Percentiles rank a stretch among this genome's conserved stretches.
These are phyloP conservation scores for Siniperca obscura DNA, from an alignment of 2,797 vertebrate species.

Conservation along the genomic window DNA sequence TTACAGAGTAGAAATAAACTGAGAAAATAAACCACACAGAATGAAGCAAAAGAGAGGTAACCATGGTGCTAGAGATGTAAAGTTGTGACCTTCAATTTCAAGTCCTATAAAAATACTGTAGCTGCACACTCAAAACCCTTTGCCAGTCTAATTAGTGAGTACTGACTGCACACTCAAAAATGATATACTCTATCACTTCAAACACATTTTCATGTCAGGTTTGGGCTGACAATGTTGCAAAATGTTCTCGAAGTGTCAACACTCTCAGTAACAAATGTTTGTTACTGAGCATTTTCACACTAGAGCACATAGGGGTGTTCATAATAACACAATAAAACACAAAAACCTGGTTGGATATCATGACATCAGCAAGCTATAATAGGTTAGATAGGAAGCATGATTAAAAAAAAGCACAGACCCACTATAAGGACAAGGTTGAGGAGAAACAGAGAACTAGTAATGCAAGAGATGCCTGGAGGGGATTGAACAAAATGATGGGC, in stretches of 20 bases:
- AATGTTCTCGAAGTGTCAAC: conserved; percentile 1
- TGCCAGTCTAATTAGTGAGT: conserved; percentile 6
- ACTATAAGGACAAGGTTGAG: not conserved
- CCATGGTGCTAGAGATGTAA: not conserved
- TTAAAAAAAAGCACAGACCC: too few species aligned
- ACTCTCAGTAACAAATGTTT: not conserved
- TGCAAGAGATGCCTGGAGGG: not conserved
- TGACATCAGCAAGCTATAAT: not conserved
- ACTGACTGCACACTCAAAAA: not conserved
- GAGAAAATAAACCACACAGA: not conserved
- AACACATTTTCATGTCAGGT: not conserved
- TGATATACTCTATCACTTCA: not conserved
- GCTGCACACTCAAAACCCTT: not conserved
- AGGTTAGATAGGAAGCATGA: too few species aligned
- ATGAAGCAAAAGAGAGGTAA: not conserved
- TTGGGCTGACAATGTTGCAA: not conserved
- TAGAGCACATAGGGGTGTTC: not conserved
- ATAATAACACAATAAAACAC: not conserved
- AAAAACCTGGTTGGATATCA: not conserved
- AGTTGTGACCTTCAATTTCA: conserved; percentile 17
- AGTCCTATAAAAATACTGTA: not conserved
- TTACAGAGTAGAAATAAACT: not conserved
- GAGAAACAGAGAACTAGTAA: not conserved
- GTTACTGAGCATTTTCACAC: not conserved
- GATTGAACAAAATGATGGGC: not conserved